phyloP scores from a whole-genome alignment of 2,888 invertebrate species.

The Epiblema foenella region DNA sequence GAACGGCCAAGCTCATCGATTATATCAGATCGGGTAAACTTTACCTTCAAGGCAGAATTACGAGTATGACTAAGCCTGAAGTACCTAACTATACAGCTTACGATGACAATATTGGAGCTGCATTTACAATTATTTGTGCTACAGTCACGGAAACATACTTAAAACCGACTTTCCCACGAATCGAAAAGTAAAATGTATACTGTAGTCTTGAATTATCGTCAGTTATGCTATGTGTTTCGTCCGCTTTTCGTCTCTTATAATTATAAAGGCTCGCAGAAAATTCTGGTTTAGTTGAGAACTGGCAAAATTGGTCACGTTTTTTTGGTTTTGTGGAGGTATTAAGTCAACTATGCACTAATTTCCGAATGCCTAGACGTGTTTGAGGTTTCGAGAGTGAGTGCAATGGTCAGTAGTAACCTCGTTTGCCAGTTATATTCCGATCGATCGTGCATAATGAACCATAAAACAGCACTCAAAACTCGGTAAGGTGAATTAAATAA shows the following conservation, averaged over 20 bases:
- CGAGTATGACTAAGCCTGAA: background rate
- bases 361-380: constrained; percentile 41
- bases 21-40: constrained; percentile 10
- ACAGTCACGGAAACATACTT: constrained; percentile 31
- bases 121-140: constrained; percentile 10
- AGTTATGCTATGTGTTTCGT: constrained; percentile 25
- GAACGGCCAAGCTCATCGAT: background rate
- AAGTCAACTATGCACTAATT: constrained; percentile 37
- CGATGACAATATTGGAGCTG: constrained; percentile 3
- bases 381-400: constrained; percentile 38
- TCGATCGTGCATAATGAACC: constrained; percentile 33
- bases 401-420: constrained; percentile 32
- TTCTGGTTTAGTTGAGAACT: constrained; percentile 20
- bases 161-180: constrained; percentile 36
- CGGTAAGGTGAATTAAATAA: background rate
- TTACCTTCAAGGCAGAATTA: constrained; percentile 10
- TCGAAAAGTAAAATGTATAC: constrained; percentile 32
- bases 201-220: constrained; percentile 38
- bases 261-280: constrained; percentile 26
- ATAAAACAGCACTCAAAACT: constrained; percentile 13
- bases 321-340: constrained; percentile 35
- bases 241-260: constrained; percentile 29
- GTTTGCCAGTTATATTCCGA: constrained; percentile 32
- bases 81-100: background rate
- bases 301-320: constrained; percentile 38